Evolutionary conservation across 1,140 invertebrate genomes (phyloP).

Genomic region (Drosophila repletoides): DNA sequence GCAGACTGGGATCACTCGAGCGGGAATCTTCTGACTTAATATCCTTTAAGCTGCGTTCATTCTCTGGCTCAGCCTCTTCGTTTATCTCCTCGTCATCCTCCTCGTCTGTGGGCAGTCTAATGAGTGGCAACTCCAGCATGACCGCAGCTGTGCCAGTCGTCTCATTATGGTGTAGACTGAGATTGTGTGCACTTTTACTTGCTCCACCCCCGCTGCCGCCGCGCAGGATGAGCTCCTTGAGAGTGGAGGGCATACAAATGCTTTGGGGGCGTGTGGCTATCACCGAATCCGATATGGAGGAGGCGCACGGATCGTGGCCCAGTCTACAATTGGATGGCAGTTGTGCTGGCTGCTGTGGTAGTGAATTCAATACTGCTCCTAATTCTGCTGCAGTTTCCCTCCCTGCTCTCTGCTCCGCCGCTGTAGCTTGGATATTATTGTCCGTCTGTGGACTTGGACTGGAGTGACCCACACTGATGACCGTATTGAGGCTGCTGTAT

Average conservation of each 20-base stretch:
- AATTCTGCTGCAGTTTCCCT: neutral
- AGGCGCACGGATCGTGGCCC: constrained; percentile 71
- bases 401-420: neutral
- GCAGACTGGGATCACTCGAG: constrained; percentile 73
- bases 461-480: constrained; percentile 69
- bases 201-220: constrained; percentile 30
- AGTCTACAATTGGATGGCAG: constrained; percentile 72
- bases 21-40: too few species aligned
- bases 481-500: constrained; percentile 76
- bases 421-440: constrained; percentile 42
- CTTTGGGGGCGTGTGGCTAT: constrained; percentile 65
- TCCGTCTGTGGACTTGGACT: constrained; percentile 63
- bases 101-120: constrained; percentile 60
- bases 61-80: neutral
- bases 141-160: constrained; percentile 61
- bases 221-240: constrained; percentile 74
- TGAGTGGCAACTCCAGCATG: constrained; percentile 79
- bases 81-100: constrained; percentile 41
- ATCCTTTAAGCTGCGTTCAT: constrained; percentile 25
- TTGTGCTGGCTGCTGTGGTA: constrained; percentile 58
- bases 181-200: constrained; percentile 65
- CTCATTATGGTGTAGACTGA: constrained; percentile 43
- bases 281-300: constrained; percentile 74
- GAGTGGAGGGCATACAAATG: constrained; percentile 73
- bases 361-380: neutral